Base-by-base conservation (phyloP, 92 coral and sea anemone genomes). In the Diadumene lineata region DNA sequence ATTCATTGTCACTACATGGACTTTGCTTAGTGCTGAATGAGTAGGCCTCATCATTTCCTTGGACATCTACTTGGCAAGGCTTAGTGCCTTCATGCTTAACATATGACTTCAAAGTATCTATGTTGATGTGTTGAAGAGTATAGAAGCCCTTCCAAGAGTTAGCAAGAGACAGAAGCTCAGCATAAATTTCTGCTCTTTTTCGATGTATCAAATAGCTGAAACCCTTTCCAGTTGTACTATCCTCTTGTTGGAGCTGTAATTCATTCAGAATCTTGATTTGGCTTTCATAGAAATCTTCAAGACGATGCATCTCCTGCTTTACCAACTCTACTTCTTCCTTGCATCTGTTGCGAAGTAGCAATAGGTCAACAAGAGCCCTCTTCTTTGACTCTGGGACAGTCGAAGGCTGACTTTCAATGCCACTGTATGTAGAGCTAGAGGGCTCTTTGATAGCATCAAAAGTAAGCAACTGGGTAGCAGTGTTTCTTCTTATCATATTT, bases 361-460 rank as follows among this genome's bases (percentile, higher is more conserved):
- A 55, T n/a, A 55, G 23, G 22, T 55, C 61, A 8, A 55, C 22
- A 9, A 55, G 23, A 9, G 11, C 22, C 61, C 61, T 55, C 23
- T n/a, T 55, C 23, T 55, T 55, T 55, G 61, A 55, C 4, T 55
- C 16, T 55, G 61, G 61, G 4, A 55, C 61, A 55, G 11, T 25
- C 22, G 61, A n/a, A 9, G 22, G 6, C 61, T 55, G 61, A n/a
- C 23, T n/a, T 9, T 55, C 16, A 55, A 9, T 8, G 23, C 7
- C 11, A 55, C 61, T n/a, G 23, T 9, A 55, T 9, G 22, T 7
- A n/a, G 61, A 6, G 4, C 61, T 25, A 55, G 11, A 11, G 23
- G 61, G 61, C 16, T 55, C 61, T 55, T 55, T 55, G 61, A 55
- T 55, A n/a, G 13, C 61, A 55, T 55, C 61, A 55, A 55, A 55